These are phyloP conservation scores for Lophotis ruficrista DNA, from an alignment of 2,113 vertebrate genomes.

Conservation along the genomic window DNA sequence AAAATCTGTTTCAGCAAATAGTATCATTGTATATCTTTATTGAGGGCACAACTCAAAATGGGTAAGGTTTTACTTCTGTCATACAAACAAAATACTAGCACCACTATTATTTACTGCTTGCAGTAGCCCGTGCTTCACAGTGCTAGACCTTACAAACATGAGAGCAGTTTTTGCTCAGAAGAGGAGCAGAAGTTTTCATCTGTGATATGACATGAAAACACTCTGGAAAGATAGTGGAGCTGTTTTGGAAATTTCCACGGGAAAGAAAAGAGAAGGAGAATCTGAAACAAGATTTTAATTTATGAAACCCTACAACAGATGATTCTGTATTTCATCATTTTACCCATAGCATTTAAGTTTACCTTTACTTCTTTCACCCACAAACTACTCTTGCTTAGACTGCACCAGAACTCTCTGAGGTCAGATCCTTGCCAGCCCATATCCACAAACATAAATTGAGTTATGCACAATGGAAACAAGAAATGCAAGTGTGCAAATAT, in stretches of 20 bases:
- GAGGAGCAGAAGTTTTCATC: not conserved
- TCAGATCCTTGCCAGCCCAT: slow-evolving; percentile 36
- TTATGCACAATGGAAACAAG: slow-evolving; percentile 40
- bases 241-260: not conserved
- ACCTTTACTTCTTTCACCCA: not conserved
- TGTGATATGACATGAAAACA: not conserved
- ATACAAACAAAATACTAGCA: not conserved
- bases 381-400: not conserved
- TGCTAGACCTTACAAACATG: not conserved
- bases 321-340: not conserved
- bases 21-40: not conserved
- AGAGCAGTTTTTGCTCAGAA: not conserved
- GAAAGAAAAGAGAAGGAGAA: not conserved
- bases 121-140: not conserved
- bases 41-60: not conserved
- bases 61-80: not conserved
- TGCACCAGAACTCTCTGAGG: slow-evolving; percentile 10
- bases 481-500: slow-evolving; percentile 31
- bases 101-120: not conserved
- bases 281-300: slow-evolving; percentile 1
- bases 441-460: slow-evolving; percentile 27
- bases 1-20: not conserved
- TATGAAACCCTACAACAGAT: not conserved
- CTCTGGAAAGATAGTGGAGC: not conserved
- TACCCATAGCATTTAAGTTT: not conserved